A percentile compares a stretch with the other conserved stretches of the same genome.
These are phyloP conservation scores for Lumbricus terrestris DNA, from an alignment of 2,888 invertebrate genomes.

Conservation along the genomic window DNA sequence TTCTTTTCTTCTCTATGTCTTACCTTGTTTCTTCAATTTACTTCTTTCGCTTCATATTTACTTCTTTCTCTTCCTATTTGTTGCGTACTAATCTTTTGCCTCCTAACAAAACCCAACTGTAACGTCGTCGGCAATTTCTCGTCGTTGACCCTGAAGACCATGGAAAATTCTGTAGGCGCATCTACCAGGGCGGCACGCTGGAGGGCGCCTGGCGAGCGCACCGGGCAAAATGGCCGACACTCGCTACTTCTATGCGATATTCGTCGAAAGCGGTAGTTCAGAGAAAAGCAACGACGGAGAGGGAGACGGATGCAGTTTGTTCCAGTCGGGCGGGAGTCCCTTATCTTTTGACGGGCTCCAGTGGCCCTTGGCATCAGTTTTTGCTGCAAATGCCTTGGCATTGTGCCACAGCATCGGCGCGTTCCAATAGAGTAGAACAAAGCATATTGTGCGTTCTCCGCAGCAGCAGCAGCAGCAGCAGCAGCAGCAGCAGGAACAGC, in stretches of 20 bases:
- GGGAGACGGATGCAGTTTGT: neutral
- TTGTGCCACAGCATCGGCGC: neutral
- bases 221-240: neutral
- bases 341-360: conserved; percentile 3
- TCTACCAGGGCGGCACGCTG: neutral
- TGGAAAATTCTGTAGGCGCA: neutral
- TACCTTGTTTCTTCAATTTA: no score
- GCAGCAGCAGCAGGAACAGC: no score
- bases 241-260: neutral
- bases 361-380: neutral
- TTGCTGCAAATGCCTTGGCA: neutral
- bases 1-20: neutral
- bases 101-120: neutral
- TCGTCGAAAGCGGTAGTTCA: neutral
- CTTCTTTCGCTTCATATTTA: no score
- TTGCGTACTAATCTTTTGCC: neutral
- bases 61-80: neutral
- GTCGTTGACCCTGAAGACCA: neutral
- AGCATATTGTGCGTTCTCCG: neutral
- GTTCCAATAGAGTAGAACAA: neutral
- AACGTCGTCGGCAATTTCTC: neutral
- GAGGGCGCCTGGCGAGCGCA: neutral
- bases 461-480: neutral
- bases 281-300: neutral
- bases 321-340: neutral